Percentiles rank a stretch among this genome's conserved stretches.
Conservation (phyloP, 92 coral and sea anemone species). For the Phymanthus crucifer region DNA sequence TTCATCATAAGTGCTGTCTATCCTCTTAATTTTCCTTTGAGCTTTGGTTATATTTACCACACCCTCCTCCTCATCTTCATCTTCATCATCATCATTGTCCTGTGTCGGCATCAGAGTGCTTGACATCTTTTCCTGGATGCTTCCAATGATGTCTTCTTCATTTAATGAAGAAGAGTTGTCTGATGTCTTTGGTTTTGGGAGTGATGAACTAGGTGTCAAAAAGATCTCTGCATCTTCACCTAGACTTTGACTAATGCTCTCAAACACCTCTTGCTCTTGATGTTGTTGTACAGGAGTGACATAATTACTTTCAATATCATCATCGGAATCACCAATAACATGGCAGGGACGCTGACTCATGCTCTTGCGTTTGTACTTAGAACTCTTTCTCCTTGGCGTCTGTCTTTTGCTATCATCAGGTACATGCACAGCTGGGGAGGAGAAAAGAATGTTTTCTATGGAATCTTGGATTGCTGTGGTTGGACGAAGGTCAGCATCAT, state of each 20-base stretch:
- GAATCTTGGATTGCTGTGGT: background rate
- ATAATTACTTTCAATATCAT: constrained; percentile 1
- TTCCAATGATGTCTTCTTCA: background rate
- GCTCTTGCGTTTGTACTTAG: constrained; percentile 28
- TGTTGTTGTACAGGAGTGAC: background rate
- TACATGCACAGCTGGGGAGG: constrained; percentile 16
- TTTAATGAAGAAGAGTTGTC: background rate
- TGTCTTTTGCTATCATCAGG: background rate
- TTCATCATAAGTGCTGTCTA: constrained; percentile 21
- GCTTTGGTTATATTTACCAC: background rate
- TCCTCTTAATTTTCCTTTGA: constrained; percentile 1
- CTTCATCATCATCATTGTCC: no score
- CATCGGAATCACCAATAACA: constrained; percentile 30
- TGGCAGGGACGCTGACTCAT: constrained; percentile 26
- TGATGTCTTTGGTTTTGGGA: background rate
- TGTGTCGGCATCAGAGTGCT: background rate
- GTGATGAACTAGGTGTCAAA: background rate
- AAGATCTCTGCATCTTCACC: background rate
- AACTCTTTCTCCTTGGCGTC: constrained; percentile 27
- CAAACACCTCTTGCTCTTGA: background rate
- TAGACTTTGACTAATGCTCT: background rate
- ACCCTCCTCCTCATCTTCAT: constrained; percentile 26
- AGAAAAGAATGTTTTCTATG: constrained; percentile 11
- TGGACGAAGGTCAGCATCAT: background rate
- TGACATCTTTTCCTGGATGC: background rate